Evolutionary conservation across 1,140 invertebrate genomes (phyloP).

Genomic region (Harlomillsia oculata): DNA sequence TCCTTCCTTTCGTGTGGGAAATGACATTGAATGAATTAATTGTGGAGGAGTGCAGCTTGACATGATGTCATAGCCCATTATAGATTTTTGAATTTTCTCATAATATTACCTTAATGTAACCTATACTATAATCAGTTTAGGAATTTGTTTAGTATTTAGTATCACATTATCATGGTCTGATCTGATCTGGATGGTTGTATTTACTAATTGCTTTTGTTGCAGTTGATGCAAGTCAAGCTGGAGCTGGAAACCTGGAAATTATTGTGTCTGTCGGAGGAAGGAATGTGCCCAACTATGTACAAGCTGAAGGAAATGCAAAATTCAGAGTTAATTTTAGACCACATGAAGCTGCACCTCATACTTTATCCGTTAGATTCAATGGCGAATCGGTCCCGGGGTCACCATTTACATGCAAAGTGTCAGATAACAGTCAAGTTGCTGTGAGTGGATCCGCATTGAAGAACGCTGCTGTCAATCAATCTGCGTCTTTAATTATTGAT

Average conservation of each 20-base stretch:
- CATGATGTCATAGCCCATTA: no score
- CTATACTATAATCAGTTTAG: no score
- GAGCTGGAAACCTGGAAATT: constrained; percentile 93
- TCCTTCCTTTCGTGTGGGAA: no score
- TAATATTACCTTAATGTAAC: no score
- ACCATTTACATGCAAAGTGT: constrained; percentile 75
- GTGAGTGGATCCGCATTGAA: constrained; percentile 52
- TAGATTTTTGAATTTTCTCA: no score
- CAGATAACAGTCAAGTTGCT: constrained; percentile 50
- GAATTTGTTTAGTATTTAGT: no score
- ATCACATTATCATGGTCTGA: no score
- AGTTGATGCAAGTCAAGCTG: constrained; percentile 70
- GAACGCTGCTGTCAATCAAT: constrained; percentile 50
- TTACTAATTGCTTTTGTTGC: constrained; percentile 33
- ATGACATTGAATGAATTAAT: no score
- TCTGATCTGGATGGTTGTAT: constrained; percentile 5
- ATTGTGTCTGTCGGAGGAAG: constrained; percentile 94
- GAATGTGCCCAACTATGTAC: constrained; percentile 97
- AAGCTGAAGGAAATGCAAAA: constrained; percentile 90
- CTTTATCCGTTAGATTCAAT: constrained; percentile 87
- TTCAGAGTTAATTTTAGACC: constrained; percentile 96
- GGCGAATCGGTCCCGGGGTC: constrained; percentile 86
- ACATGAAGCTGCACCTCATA: constrained; percentile 77
- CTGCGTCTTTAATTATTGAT: constrained; percentile 52
- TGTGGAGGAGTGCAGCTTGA: no score